phyloP scores from a whole-genome alignment of 92 coral and sea anemone species.

The Pocillopora meandrina region DNA sequence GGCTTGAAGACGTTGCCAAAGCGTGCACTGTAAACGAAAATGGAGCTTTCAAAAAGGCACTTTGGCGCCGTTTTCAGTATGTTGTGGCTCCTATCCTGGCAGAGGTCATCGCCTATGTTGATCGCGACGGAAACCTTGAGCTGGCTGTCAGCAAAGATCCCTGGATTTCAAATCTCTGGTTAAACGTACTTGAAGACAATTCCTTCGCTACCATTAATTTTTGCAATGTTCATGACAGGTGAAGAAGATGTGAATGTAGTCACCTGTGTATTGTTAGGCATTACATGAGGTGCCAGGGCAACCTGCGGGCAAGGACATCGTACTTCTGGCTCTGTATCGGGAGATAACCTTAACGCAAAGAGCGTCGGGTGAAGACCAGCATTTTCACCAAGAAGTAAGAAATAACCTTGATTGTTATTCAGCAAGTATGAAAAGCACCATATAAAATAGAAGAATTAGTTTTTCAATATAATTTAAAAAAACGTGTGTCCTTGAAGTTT shows the following conservation, averaged over 20 bases:
- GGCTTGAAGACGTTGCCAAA: conserved; percentile 71
- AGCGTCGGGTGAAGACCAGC: not conserved
- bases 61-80: conserved; percentile 64
- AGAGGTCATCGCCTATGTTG: conserved; percentile 74
- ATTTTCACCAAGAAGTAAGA: not conserved
- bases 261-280: conserved; percentile 1
- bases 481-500: too few relatives aligned
- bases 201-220: conserved; percentile 52
- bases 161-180: conserved; percentile 61
- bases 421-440: too few relatives aligned
- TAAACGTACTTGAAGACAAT: conserved; percentile 49
- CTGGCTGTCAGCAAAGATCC: conserved; percentile 38
- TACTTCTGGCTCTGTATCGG: conserved; percentile 21
- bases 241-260: conserved; percentile 23
- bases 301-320: not conserved
- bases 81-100: conserved; percentile 75
- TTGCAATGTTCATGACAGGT: conserved; percentile 47
- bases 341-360: not conserved
- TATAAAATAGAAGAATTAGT: too few relatives aligned
- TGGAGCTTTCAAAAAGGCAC: conserved; percentile 81
- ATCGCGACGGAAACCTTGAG: conserved; percentile 76
- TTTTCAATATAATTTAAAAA: too few relatives aligned
- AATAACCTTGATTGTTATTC: too few relatives aligned
- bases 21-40: conserved; percentile 61
- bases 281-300: conserved; percentile 7